Base-by-base conservation (phyloP, 1,140 invertebrate genomes). In the Littorina saxatilis region DNA sequence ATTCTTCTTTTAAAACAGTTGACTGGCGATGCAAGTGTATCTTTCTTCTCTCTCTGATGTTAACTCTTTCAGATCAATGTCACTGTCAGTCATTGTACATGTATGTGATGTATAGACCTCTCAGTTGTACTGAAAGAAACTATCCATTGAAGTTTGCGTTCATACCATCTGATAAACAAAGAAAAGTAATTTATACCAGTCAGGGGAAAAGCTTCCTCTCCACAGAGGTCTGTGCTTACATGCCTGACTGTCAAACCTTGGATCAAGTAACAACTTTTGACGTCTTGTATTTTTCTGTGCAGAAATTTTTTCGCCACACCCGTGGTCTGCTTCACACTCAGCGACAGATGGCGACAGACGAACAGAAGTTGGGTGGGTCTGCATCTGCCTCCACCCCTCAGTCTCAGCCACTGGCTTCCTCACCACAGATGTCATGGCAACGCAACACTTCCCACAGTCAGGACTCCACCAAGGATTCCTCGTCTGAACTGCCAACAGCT, bases 241-340 rank as follows among this genome's bases (percentile, higher is more conserved):
- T 61, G 58, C 27, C 5, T 61, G 58, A 23, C 7, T 61, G 9
- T n/a, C 5, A 61, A 5, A 20, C 39, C 32, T 3, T 5, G 37
- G 37, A 37, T 23, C 32, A 39, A 35, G 68, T 40, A 35, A 9
- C 0, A 1, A 15, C 32, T 39, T 32, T 7, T 37, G 32, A 29
- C 17, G 0, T 35, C 13, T 72, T 72, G 15, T 17, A 37, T 72
- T 72, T 35, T 40, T 27, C 43, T 29, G 32, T 58, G 7, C 76
- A 78, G 76, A 23, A 66, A 63, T 78, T 40, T 20, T 61, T 78
- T 20, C 76, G 55, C n/a, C 84, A 85, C 63, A 83, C 80, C 3
- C 73, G 82, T 52, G 82, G 84, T 35, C 37, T 85, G 37, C 52
- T 83, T 11, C 84, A 85, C 55, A 83, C 84, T 32, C 84, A 83